These are phyloP conservation scores for Drosophila gunungcola DNA, from an alignment of 1,140 invertebrate species.

Conservation along the genomic window DNA sequence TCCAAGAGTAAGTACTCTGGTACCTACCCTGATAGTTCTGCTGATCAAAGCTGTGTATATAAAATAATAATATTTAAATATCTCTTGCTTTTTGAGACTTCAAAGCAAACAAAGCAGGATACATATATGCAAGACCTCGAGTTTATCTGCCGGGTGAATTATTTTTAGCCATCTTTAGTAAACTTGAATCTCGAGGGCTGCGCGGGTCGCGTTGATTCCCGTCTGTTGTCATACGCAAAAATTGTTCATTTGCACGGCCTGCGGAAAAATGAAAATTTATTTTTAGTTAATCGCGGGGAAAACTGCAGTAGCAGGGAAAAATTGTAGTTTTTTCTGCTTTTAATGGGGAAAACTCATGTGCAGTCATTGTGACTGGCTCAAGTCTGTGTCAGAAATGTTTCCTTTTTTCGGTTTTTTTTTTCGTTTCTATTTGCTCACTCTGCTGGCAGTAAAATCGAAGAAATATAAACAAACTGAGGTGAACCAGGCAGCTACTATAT, in stretches of 20 bases:
- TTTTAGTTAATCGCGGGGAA: constrained; percentile 58
- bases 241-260: constrained; percentile 35
- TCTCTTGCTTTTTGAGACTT: not conserved
- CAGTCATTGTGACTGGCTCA: constrained; percentile 66
- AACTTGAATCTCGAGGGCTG: constrained; percentile 36
- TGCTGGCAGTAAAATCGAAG: constrained; percentile 79
- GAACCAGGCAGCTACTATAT: constrained; percentile 19
- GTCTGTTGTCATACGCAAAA: constrained; percentile 55
- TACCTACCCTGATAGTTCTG: too few species aligned
- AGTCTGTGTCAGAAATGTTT: constrained; percentile 71
- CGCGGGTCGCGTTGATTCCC: not conserved
- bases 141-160: constrained; percentile 2
- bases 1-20: too few species aligned
- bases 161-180: constrained; percentile 34
- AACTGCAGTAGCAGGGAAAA: constrained; percentile 49
- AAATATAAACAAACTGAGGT: constrained; percentile 75
- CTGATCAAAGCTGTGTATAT: too few species aligned
- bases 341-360: constrained; percentile 25
- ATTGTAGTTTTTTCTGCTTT: constrained; percentile 46
- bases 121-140: not conserved
- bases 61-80: too few species aligned
- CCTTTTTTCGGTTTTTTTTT: constrained; percentile 18
- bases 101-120: constrained; percentile 1
- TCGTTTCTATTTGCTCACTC: constrained; percentile 37
- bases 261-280: constrained; percentile 60